phyloP scores from a whole-genome alignment of 2,888 invertebrate genomes.

The Drosophila neonasuta region DNA sequence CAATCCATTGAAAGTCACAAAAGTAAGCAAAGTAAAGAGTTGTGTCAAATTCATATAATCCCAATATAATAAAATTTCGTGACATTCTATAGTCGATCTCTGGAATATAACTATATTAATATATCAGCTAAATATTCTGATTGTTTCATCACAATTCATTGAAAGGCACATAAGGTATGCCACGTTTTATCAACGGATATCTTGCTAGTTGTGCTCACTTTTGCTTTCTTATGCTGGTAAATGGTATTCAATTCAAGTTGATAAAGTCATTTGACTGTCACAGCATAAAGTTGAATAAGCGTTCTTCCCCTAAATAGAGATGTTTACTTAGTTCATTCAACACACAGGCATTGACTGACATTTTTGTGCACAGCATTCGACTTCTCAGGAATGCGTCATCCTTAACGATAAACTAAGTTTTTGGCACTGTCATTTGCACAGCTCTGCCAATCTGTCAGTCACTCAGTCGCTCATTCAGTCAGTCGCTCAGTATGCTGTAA shows the following conservation, averaged over 20 bases:
- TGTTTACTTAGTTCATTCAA: slow-evolving; percentile 34
- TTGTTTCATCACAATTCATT: background rate
- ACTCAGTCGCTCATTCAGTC: slow-evolving; percentile 6
- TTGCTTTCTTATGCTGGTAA: no score
- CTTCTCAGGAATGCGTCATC: slow-evolving; percentile 24
- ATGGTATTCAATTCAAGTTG: slow-evolving; percentile 11
- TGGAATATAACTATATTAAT: no score
- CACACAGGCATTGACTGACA: slow-evolving; percentile 12
- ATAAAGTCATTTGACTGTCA: slow-evolving; percentile 34
- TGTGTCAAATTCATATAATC: no score
- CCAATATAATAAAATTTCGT: no score
- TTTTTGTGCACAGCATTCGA: background rate
- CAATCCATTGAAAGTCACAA: no score
- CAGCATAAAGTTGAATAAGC: slow-evolving; percentile 17
- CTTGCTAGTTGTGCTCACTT: background rate
- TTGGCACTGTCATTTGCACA: slow-evolving; percentile 29
- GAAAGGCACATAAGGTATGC: no score
- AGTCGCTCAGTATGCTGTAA: slow-evolving; percentile 2
- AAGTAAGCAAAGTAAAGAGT: no score
- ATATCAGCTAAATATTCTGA: background rate
- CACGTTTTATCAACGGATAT: background rate
- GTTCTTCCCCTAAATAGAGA: background rate
- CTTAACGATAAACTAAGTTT: slow-evolving; percentile 14
- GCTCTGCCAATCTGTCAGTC: slow-evolving; percentile 8
- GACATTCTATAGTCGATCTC: no score